Base-by-base conservation (phyloP, 1,140 invertebrate genomes). In the Camponotus vicinus region DNA sequence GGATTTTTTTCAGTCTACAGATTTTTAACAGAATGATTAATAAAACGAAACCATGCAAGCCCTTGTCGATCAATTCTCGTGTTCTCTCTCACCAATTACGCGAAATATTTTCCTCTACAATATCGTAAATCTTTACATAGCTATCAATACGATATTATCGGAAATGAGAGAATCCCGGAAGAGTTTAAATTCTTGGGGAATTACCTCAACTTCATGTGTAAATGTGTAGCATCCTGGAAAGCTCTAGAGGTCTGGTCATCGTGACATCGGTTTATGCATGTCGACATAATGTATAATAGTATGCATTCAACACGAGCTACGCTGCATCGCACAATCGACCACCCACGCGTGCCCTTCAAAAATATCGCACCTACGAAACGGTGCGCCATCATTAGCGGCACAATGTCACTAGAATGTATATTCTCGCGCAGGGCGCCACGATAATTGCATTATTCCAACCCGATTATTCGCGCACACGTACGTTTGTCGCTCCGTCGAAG, bases 241-340 rank as follows among this genome's bases (percentile, higher is more conserved):
- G 55, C 55, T 61, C 15, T 37, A 13, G 49, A 52, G n/a, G 18
- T 15, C 11, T 66, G 3, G 32, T 77, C 55, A 59, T 15, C 34
- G 34, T 69, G 64, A 73, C 55, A 83, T 79, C 40, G 6, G 49
- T 75, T 88, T 77, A 66, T 45, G 18, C 27, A 45, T 42, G 18
- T 11, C 5, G 52, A 13, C 21, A 75, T 71, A 85, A 75, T 89
- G 42, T 55, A 45, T 27, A 27, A 27, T 18, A 57, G 55, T 40
- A 80, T 55, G 40, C 86, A 88, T 88, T 86, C 78, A 87, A 55
- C 45, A 45, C 49, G 32, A 18, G 8, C 40, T 61, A 40, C 27
- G 63, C 40, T 40, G 18, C 34, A 73, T 82, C n/a, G 4, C 3
- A 37, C 55, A 83, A 83, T 73, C 55, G 34, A 34, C 21, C 21